Percentiles rank a stretch among this genome's conserved stretches.
Evolutionary conservation across 2,113 vertebrate genomes (phyloP).

Genomic region (Menidia beryllina): DNA sequence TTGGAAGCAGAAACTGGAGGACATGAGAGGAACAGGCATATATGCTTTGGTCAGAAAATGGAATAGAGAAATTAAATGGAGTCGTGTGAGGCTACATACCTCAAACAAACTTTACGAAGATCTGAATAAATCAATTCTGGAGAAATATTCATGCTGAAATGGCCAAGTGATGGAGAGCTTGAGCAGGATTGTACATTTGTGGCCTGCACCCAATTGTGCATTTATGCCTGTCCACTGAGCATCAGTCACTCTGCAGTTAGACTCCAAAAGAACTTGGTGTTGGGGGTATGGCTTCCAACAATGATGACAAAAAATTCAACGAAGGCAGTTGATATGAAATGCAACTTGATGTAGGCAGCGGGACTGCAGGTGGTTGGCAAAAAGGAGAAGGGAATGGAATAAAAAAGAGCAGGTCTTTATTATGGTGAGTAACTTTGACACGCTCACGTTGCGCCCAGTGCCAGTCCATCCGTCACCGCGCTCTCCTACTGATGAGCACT

Average conservation of each 20-base stretch:
- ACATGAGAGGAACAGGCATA: too few species aligned
- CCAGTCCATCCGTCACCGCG: slow-evolving; percentile 79
- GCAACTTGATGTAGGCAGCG: slow-evolving; percentile 43
- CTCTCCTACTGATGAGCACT: slow-evolving; percentile 76
- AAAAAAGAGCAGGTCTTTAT: slow-evolving; percentile 70
- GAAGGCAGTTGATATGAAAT: slow-evolving; percentile 45
- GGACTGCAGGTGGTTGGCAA: slow-evolving; percentile 50
- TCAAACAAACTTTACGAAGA: background rate
- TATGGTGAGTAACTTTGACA: slow-evolving; percentile 76
- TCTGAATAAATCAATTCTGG: background rate
- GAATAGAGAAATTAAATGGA: background rate
- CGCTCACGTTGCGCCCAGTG: slow-evolving; percentile 66
- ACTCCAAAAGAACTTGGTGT: background rate
- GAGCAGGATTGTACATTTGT: background rate
- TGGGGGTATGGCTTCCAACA: background rate
- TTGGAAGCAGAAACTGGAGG: too few species aligned
- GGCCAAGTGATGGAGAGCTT: background rate
- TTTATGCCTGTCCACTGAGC: background rate
- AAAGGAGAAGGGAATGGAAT: slow-evolving; percentile 34
- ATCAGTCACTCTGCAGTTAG: background rate
- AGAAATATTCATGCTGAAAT: background rate
- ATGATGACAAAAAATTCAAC: slow-evolving; percentile 12
- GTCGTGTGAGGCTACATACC: background rate
- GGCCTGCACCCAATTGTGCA: background rate
- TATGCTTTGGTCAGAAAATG: background rate